These are phyloP conservation scores for Diadema setosum DNA, from an alignment of 35 echinoderm and acorn worm species.

Conservation along the genomic window DNA sequence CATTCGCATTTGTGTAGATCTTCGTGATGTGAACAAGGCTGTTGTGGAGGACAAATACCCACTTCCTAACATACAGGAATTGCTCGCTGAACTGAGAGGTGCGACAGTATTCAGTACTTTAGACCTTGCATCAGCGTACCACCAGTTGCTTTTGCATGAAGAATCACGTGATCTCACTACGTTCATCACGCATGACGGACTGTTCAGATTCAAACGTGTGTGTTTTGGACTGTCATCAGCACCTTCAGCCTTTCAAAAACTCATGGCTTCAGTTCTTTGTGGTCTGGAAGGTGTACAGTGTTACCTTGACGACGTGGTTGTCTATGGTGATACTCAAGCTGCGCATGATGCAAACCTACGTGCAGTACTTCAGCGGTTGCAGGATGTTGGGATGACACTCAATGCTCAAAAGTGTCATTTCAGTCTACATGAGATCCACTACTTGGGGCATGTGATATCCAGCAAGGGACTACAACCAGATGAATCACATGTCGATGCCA, in stretches of 20 bases:
- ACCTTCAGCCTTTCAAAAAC: conserved; percentile 40
- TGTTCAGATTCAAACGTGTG: conserved; percentile 35
- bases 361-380: neutral
- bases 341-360: conserved; percentile 37
- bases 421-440: neutral
- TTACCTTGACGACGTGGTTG: conserved; percentile 65
- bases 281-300: conserved; percentile 31
- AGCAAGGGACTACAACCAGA: conserved; percentile 26
- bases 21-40: conserved; percentile 42
- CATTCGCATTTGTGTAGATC: conserved; percentile 58
- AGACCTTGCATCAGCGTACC: conserved; percentile 51
- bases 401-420: conserved; percentile 61
- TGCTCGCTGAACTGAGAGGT: conserved; percentile 36
- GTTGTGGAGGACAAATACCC: conserved; percentile 56
- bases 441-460: conserved; percentile 25
- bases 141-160: conserved; percentile 36
- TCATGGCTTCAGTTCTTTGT: conserved; percentile 16
- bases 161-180: conserved; percentile 26
- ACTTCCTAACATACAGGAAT: conserved; percentile 48
- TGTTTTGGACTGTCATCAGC: conserved; percentile 63
- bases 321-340: conserved; percentile 25
- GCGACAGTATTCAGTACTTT: conserved; percentile 41
- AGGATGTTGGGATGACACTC: conserved; percentile 17
- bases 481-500: neutral
- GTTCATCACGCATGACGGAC: conserved; percentile 40